These are phyloP conservation scores for Piscicola geometra DNA, from an alignment of 2,888 invertebrate genomes.

Conservation along the genomic window DNA sequence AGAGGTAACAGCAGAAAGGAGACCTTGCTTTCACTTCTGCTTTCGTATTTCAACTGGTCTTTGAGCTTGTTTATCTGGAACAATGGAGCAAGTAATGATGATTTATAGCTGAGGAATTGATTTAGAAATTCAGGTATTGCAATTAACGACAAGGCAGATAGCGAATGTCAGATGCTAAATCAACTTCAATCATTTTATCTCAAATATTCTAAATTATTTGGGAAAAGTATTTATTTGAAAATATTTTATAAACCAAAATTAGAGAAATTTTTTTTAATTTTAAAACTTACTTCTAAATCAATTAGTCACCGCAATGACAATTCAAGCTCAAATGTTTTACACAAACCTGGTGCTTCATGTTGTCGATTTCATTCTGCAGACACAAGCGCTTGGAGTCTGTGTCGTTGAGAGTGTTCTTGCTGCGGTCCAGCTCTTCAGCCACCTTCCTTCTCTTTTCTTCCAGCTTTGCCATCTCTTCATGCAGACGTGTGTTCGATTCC, in stretches of 20 bases:
- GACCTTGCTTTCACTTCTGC: constrained; percentile 27
- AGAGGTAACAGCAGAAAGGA: too few relatives aligned
- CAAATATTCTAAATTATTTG: too few relatives aligned
- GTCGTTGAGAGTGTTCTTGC: constrained; percentile 58
- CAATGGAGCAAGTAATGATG: too few relatives aligned
- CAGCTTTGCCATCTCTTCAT: constrained; percentile 56
- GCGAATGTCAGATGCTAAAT: too few relatives aligned
- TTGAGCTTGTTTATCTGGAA: constrained; percentile 34
- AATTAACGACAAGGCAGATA: too few relatives aligned
- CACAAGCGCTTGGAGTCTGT: constrained; percentile 52
- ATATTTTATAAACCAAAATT: not conserved
- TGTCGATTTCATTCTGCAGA: constrained; percentile 53
- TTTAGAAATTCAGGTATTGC: too few relatives aligned
- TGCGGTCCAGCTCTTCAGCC: constrained; percentile 70
- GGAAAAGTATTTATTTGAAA: too few relatives aligned
- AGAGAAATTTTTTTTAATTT: not conserved
- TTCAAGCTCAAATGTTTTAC: too few relatives aligned
- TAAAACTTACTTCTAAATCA: not conserved
- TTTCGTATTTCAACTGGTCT: constrained; percentile 34
- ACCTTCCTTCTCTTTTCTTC: constrained; percentile 69
- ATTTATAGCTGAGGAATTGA: too few relatives aligned
- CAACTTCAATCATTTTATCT: too few relatives aligned
- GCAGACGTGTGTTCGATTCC: constrained; percentile 62
- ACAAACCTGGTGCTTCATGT: constrained; percentile 40
- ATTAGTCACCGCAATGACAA: not conserved